These are phyloP conservation scores for Peromyscus polionotus DNA, from an alignment of 2,113 vertebrate genomes.

Conservation along the genomic window DNA sequence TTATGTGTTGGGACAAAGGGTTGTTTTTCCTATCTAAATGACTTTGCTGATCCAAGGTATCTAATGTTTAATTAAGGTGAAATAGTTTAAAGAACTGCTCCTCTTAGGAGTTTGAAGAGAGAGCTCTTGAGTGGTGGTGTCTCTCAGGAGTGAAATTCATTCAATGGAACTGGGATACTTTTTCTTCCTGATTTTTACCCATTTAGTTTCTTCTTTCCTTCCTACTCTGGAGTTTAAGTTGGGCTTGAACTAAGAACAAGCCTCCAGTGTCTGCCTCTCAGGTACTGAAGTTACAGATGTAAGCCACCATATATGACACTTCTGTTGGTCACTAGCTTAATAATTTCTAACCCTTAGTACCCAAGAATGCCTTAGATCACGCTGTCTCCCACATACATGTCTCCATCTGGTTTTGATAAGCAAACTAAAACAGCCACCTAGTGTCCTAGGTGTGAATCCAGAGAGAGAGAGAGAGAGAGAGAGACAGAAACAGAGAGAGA, in stretches of 20 bases:
- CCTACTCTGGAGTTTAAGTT: not conserved
- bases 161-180: not conserved
- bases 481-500: too few relatives aligned
- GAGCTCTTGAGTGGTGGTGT: not conserved
- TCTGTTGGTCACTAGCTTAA: not conserved
- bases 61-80: not conserved
- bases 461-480: too few relatives aligned
- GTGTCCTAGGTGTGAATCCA: too few relatives aligned
- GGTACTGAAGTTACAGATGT: not conserved
- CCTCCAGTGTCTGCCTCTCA: not conserved
- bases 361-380: not conserved
- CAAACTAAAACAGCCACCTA: too few relatives aligned
- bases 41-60: constrained; percentile 9
- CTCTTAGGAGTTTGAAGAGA: not conserved
- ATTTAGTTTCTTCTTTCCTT: not conserved
- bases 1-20: not conserved
- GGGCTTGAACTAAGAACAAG: not conserved
- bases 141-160: not conserved
- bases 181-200: not conserved
- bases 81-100: not conserved
- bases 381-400: not conserved
- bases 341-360: not conserved
- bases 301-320: not conserved
- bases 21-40: constrained; percentile 1
- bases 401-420: not conserved